phyloP scores from a whole-genome alignment of 2,888 invertebrate species.

The Folsomia candida region DNA sequence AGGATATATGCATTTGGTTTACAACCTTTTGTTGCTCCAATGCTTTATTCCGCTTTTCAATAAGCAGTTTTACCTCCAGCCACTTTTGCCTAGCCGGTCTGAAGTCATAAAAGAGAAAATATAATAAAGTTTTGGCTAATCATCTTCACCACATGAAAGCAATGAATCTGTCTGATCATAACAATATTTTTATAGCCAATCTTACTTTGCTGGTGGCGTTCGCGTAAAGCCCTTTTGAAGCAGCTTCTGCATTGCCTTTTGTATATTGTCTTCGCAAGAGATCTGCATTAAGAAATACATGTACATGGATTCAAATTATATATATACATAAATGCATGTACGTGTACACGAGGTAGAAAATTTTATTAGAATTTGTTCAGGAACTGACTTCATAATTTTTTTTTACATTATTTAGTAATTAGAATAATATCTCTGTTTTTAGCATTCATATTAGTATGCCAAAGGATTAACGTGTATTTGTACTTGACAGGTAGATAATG shows the following conservation, averaged over 20 bases:
- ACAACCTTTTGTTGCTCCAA: constrained; percentile 40
- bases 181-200: constrained; percentile 1
- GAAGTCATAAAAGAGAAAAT: constrained; percentile 13
- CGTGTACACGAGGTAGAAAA: no score
- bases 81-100: constrained; percentile 50
- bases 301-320: no score
- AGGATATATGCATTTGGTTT: constrained; percentile 31
- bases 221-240: constrained; percentile 78
- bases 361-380: no score
- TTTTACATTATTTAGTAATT: no score
- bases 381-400: no score
- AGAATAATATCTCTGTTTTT: no score
- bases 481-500: no score
- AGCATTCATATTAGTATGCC: no score
- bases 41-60: constrained; percentile 48
- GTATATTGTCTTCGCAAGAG: constrained; percentile 86
- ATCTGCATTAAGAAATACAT: no score
- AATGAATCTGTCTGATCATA: background rate
- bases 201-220: constrained; percentile 59
- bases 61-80: constrained; percentile 49
- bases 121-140: constrained; percentile 16
- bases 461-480: no score
- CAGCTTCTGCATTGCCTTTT: constrained; percentile 78
- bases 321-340: no score
- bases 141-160: no score